Conservation (phyloP, 2,113 vertebrate genomes). For the Setophaga coronata region DNA sequence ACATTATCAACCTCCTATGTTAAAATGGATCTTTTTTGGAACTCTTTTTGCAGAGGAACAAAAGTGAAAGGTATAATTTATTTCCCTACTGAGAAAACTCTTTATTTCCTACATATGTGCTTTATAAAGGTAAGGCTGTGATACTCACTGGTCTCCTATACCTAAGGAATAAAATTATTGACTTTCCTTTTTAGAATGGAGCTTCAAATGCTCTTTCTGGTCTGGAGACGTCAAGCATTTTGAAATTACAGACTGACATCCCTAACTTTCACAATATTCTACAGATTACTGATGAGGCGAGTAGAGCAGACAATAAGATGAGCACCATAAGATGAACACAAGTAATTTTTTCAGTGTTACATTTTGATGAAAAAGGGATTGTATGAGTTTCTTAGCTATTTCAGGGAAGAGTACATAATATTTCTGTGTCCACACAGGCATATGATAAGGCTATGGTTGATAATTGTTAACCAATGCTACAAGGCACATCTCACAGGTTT, state of each 20-base stretch:
- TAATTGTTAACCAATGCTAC: background rate
- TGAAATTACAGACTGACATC: background rate
- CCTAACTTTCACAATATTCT: background rate
- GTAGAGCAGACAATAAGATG: background rate
- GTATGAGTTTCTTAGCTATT: background rate
- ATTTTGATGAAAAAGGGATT: background rate
- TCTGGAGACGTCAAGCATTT: background rate
- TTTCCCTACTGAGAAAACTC: background rate
- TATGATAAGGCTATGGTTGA: background rate
- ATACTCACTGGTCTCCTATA: background rate
- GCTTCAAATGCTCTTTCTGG: background rate
- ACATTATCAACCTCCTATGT: background rate
- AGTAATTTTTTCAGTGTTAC: background rate
- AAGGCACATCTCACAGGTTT: background rate
- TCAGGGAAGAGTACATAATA: background rate
- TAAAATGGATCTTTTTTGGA: background rate
- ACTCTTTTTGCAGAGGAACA: background rate
- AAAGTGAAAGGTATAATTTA: rapidly evolving
- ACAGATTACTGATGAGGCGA: background rate
- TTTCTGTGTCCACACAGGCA: background rate
- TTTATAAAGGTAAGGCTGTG: background rate
- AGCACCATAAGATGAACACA: background rate
- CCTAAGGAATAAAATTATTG: background rate
- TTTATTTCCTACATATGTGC: background rate
- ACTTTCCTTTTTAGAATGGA: background rate